Evolutionary conservation across 2,797 vertebrate genomes (phyloP).

Genomic region (Pangasius sanitwongsei): DNA sequence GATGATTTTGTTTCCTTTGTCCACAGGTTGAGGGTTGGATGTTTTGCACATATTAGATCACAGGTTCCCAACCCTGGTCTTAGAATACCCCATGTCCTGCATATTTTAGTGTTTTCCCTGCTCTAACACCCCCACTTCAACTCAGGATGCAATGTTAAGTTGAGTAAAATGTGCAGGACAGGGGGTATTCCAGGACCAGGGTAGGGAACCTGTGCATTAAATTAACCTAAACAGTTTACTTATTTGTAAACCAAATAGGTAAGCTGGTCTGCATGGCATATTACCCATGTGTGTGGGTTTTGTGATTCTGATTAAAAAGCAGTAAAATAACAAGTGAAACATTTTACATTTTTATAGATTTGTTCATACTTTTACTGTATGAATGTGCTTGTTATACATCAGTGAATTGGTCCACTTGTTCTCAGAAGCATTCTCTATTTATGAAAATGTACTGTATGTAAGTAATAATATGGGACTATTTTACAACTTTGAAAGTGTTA

Average conservation of each 20-base stretch:
- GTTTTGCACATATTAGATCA: background rate
- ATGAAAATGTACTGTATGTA: too few relatives aligned
- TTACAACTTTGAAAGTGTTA: background rate
- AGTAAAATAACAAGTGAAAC: background rate
- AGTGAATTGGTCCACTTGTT: too few relatives aligned
- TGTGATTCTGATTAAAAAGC: background rate
- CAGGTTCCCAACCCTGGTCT: background rate
- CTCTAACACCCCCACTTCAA: background rate
- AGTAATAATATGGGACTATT: background rate
- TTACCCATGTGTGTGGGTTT: background rate
- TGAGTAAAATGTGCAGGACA: too few relatives aligned
- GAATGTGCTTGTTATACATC: background rate
- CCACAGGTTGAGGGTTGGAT: background rate
- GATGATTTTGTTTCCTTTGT: background rate
- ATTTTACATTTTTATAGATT: too few relatives aligned
- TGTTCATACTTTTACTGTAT: background rate
- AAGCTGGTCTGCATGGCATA: background rate
- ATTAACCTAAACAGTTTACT: too few relatives aligned
- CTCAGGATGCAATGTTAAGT: background rate
- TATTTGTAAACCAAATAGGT: too few relatives aligned
- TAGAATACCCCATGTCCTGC: background rate
- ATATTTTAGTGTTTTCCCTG: background rate
- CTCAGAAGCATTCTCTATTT: too few relatives aligned
- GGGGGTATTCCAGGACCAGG: too few relatives aligned
- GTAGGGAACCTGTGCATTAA: too few relatives aligned